Percentiles rank a stretch among this genome's conserved stretches.
Evolutionary conservation across 1,140 invertebrate species (phyloP).

Genomic region (Drosophila pseudoobscura): DNA sequence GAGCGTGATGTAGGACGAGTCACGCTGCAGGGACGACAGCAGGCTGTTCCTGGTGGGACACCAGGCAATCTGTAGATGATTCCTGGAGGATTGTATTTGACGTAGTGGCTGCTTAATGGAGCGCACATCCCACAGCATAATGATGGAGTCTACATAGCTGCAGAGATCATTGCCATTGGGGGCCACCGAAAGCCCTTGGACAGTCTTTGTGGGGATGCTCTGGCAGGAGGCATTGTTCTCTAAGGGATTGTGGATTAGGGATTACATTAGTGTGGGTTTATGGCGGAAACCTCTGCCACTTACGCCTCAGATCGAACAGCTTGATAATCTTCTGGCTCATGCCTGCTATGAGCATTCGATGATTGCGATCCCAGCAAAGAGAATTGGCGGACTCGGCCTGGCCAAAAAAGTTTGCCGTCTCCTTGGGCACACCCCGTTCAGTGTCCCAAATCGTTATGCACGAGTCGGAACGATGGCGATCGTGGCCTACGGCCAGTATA

Average conservation of each 20-base stretch:
- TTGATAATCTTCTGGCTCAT: constrained; percentile 95
- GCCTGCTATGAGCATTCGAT: constrained; percentile 91
- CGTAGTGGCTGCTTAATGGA: constrained; percentile 94
- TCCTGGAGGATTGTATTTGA: constrained; percentile 88
- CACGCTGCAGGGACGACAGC: constrained; percentile 74
- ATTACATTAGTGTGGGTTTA: background rate
- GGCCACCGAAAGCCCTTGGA: constrained; percentile 92
- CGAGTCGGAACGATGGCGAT: constrained; percentile 93
- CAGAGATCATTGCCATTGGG: constrained; percentile 91
- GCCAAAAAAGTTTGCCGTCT: constrained; percentile 84
- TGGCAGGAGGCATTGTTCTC: constrained; percentile 89
- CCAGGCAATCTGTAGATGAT: constrained; percentile 91
- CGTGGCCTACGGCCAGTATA: constrained; percentile 92
- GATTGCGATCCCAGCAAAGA: constrained; percentile 92
- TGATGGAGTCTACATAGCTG: constrained; percentile 91
- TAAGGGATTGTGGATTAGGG: constrained; percentile 68
- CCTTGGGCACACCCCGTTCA: constrained; percentile 71
- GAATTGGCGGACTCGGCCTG: constrained; percentile 93
- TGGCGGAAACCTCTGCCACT: constrained; percentile 30
- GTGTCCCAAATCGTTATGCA: constrained; percentile 93
- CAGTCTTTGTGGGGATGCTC: constrained; percentile 91
- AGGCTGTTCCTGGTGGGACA: constrained; percentile 89
- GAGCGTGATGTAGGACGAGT: constrained; percentile 73
- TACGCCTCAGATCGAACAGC: constrained; percentile 96
- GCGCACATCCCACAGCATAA: constrained; percentile 94